Percentiles rank a stretch among this genome's conserved stretches.
These are phyloP conservation scores for Sebastes hubbsi DNA, from an alignment of 2,797 vertebrate genomes.

Conservation along the genomic window DNA sequence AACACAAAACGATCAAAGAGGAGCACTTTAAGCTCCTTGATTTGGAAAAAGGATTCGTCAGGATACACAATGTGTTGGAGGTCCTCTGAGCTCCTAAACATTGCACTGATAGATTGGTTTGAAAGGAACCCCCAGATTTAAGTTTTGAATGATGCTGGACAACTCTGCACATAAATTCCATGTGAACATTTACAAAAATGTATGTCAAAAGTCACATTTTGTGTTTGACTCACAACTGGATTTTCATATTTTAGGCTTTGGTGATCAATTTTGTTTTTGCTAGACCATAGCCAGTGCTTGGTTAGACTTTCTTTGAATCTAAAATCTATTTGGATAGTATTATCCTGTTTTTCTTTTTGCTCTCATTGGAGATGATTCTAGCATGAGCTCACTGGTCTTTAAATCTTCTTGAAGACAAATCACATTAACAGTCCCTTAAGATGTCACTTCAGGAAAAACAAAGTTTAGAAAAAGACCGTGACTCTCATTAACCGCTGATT, in stretches of 20 bases:
- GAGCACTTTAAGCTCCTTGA: conserved; percentile 13
- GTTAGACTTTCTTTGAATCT: background rate
- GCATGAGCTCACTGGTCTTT: conserved; percentile 20
- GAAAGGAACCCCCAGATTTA: background rate
- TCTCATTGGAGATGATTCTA: background rate
- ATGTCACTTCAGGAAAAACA: conserved; percentile 30
- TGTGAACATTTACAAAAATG: background rate
- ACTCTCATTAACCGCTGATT: conserved; percentile 48
- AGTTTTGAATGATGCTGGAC: background rate
- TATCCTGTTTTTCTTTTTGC: background rate
- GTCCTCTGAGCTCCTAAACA: conserved; percentile 35
- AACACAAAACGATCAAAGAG: conserved; percentile 37
- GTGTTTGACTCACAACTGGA: background rate
- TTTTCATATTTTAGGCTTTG: background rate
- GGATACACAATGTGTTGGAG: conserved; percentile 49
- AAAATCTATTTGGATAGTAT: background rate
- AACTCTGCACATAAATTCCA: background rate
- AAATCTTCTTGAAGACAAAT: conserved; percentile 22
- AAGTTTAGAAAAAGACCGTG: background rate
- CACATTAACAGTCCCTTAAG: background rate
- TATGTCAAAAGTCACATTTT: background rate
- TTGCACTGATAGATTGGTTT: conserved; percentile 27
- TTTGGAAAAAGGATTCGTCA: conserved; percentile 22
- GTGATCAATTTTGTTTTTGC: background rate
- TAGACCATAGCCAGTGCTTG: background rate